Evolutionary conservation across 2,797 vertebrate genomes (phyloP).

Genomic region (Semaprochilodus insignis): DNA sequence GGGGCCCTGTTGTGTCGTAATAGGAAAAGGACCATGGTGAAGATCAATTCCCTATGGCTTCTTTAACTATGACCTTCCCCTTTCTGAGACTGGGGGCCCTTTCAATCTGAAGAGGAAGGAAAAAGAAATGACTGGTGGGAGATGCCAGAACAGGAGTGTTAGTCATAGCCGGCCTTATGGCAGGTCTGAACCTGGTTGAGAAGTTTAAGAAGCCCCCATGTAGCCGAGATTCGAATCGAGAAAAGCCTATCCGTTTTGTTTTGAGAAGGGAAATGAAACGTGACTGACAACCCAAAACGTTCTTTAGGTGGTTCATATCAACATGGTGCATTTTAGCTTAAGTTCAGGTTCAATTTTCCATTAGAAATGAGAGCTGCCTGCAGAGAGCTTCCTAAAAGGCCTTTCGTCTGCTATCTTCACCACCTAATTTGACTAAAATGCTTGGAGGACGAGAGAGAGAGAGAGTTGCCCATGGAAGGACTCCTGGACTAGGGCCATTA

Average conservation of each 20-base stretch:
- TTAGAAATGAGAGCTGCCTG: background rate
- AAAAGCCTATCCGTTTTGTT: background rate
- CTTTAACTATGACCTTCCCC: constrained; percentile 42
- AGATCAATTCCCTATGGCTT: constrained; percentile 42
- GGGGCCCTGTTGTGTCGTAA: background rate
- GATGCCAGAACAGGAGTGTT: constrained; percentile 27
- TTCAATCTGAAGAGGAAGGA: constrained; percentile 53
- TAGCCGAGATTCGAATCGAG: too few relatives aligned
- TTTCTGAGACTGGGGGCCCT: constrained; percentile 36
- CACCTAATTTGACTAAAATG: constrained; percentile 3
- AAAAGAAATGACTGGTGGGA: constrained; percentile 43
- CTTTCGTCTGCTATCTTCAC: background rate
- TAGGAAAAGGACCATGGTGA: background rate
- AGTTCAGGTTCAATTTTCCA: background rate
- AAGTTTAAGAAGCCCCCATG: background rate
- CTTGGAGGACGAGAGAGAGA: background rate
- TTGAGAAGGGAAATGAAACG: background rate
- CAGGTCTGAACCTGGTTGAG: constrained; percentile 3
- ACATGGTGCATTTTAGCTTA: background rate
- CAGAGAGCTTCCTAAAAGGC: background rate
- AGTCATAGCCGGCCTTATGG: background rate
- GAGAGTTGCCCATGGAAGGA: background rate
- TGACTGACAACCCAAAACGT: background rate
- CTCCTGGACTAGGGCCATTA: background rate
- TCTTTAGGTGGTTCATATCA: background rate